phyloP scores from a whole-genome alignment of 2,113 vertebrate species.

The Oryzias celebensis region DNA sequence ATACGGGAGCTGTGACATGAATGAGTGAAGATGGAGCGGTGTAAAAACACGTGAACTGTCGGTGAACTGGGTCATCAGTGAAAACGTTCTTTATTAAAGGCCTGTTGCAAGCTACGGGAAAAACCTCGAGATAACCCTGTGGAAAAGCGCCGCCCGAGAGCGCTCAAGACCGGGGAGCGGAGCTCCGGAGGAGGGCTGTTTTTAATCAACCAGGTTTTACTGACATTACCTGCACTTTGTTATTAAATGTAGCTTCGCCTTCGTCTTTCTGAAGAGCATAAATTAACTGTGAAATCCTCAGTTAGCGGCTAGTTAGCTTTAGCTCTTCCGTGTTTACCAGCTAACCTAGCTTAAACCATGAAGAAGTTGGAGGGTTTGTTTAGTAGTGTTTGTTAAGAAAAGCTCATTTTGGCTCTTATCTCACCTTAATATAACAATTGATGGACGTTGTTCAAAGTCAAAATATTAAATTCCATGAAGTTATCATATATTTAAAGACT shows the following conservation, averaged over 20 bases:
- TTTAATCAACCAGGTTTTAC: neutral
- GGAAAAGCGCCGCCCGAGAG: conserved; percentile 24
- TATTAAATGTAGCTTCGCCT: neutral
- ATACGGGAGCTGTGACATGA: conserved; percentile 1
- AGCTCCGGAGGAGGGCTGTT: conserved; percentile 4
- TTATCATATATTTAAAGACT: conserved; percentile 28
- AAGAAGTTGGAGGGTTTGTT: conserved; percentile 15
- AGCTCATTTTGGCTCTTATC: neutral
- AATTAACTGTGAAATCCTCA: neutral
- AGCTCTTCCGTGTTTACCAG: conserved; percentile 52
- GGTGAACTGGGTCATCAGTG: neutral
- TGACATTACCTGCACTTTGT: neutral
- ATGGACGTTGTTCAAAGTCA: conserved; percentile 30
- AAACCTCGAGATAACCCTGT: conserved; percentile 60
- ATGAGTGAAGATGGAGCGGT: neutral
- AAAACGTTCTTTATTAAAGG: conserved; percentile 40
- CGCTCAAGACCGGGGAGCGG: conserved; percentile 10
- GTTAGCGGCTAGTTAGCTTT: conserved; percentile 47
- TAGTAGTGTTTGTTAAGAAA: neutral
- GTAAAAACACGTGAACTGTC: neutral
- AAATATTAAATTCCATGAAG: conserved; percentile 10
- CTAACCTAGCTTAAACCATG: conserved; percentile 27
- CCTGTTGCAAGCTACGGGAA: conserved; percentile 61
- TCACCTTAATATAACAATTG: neutral
- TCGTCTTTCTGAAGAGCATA: neutral